Conservation (phyloP, 2,888 invertebrate species). For the Lasius platythorax region DNA sequence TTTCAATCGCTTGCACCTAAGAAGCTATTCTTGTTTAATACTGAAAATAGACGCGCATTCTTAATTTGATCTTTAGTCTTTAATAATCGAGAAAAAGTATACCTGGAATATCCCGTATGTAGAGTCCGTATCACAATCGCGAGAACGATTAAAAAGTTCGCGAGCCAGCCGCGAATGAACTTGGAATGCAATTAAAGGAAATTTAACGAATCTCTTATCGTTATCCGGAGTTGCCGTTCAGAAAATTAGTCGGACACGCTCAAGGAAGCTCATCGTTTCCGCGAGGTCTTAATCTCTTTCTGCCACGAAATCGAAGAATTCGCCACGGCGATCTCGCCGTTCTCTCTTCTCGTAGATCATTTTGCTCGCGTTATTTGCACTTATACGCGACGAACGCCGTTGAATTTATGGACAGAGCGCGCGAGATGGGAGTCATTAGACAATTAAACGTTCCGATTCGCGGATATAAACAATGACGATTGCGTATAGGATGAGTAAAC, state of each 20-base stretch:
- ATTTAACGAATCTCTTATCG: conserved; percentile 71
- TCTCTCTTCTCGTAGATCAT: conserved; percentile 13
- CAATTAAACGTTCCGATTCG: conserved; percentile 14
- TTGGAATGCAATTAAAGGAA: conserved; percentile 67
- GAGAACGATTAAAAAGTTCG: conserved; percentile 48
- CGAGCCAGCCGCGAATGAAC: conserved; percentile 42
- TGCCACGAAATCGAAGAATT: conserved; percentile 74
- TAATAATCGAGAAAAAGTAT: not conserved
- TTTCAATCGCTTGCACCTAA: not conserved
- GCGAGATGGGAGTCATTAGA: conserved; percentile 24
- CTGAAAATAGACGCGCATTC: not conserved
- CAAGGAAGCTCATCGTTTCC: conserved; percentile 75
- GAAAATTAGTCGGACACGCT: conserved; percentile 75
- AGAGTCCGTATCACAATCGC: not conserved
- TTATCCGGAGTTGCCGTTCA: conserved; percentile 58
- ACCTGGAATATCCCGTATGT: not conserved
- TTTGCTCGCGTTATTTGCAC: conserved; percentile 17
- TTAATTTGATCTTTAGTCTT: not conserved
- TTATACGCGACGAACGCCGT: not conserved
- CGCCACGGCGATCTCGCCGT: conserved; percentile 54
- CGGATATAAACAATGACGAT: not conserved
- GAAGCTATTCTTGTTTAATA: not conserved
- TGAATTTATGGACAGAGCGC: conserved; percentile 37
- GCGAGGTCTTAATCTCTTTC: conserved; percentile 67
- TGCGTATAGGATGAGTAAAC: not conserved